A percentile compares a stretch with the other conserved stretches of the same genome.
These are phyloP conservation scores for Aurelia coerulea DNA, from an alignment of 30 jellyfish, hydroid and myxozoan genomes.

Conservation along the genomic window DNA sequence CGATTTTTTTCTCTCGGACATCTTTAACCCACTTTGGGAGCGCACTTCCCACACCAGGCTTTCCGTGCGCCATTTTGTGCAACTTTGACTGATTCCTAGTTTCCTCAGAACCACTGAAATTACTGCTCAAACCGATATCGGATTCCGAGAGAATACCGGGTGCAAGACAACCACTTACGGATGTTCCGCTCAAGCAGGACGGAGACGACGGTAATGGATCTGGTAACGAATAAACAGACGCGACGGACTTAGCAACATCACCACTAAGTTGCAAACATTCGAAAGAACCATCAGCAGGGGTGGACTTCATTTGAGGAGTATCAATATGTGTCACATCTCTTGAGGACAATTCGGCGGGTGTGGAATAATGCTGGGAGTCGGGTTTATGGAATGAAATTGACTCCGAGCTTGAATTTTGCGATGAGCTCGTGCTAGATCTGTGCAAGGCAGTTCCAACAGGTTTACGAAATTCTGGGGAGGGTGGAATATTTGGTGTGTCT, in stretches of 20 bases:
- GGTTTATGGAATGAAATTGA: no score
- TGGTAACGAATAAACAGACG: slow-evolving; percentile 43
- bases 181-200: neutral
- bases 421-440: neutral
- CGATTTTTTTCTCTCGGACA: neutral
- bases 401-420: no score
- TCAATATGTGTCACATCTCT: slow-evolving; percentile 45
- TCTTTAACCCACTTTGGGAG: slow-evolving; percentile 40
- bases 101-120: neutral
- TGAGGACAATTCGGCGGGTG: slow-evolving; percentile 26
- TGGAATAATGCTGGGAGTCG: neutral
- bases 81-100: neutral
- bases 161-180: neutral
- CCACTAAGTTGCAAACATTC: slow-evolving; percentile 33
- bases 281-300: slow-evolving; percentile 25
- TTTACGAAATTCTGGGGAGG: neutral
- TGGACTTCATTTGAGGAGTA: slow-evolving; percentile 26
- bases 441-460: neutral
- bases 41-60: neutral
- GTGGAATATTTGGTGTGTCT: neutral
- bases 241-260: neutral
- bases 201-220: slow-evolving; percentile 50
- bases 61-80: neutral
- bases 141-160: neutral
- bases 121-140: neutral